Conservation (phyloP, 2,113 vertebrate genomes). For the Sorex araneus region DNA sequence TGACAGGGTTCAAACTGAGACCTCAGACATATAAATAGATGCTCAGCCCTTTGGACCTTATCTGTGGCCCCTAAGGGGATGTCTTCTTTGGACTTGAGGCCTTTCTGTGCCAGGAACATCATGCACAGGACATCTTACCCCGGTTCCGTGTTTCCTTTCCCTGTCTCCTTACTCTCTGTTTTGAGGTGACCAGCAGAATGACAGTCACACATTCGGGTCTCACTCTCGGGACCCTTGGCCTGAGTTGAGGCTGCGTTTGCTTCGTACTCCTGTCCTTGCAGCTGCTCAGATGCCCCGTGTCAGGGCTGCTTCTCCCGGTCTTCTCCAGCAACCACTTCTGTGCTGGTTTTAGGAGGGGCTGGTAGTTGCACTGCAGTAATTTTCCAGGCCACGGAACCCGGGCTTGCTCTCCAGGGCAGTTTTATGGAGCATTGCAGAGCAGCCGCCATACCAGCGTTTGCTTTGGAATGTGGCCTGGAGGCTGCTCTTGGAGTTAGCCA, state of each 20-base stretch:
- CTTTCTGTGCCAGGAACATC: neutral
- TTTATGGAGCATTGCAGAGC: conserved; percentile 68
- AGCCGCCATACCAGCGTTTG: conserved; percentile 62
- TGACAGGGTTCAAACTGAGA: no score
- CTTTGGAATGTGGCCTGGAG: conserved; percentile 73
- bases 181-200: neutral
- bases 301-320: neutral
- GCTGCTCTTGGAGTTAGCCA: conserved; percentile 33
- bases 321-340: conserved; percentile 74
- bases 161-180: neutral
- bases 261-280: neutral
- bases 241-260: neutral
- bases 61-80: neutral
- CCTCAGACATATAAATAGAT: no score
- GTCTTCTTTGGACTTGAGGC: neutral
- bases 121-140: neutral
- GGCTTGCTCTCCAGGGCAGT: neutral
- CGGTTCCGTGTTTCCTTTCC: neutral
- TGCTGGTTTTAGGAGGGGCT: conserved; percentile 64
- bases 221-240: neutral
- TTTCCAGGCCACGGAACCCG: conserved; percentile 71
- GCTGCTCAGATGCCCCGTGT: neutral
- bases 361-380: conserved; percentile 52
- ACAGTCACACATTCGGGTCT: neutral
- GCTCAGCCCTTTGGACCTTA: no score